Conservation (phyloP, 2,113 vertebrate species). For the Cricetomys ansorgei region DNA sequence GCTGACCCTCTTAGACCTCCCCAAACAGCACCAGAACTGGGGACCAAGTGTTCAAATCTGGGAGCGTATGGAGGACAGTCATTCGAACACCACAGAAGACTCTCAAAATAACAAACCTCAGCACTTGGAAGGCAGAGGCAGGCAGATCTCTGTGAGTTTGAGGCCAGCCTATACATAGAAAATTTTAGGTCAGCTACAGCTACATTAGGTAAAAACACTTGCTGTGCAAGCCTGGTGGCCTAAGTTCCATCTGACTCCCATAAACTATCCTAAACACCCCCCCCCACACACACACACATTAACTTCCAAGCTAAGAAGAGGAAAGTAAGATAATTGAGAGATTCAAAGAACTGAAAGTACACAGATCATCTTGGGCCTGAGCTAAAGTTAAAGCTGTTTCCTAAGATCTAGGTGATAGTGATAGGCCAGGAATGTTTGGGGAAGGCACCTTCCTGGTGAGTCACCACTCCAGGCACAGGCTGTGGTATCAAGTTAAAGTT, state of each 20-base stretch:
- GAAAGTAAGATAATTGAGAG: neutral
- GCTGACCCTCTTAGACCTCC: neutral
- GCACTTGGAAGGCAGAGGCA: neutral
- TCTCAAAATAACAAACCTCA: neutral
- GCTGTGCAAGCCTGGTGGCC: neutral
- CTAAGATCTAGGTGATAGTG: neutral
- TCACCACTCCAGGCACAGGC: neutral
- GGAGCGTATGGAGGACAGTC: neutral
- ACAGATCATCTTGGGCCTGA: neutral
- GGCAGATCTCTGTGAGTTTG: neutral
- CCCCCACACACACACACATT: neutral
- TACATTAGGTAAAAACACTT: neutral
- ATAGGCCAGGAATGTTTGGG: neutral
- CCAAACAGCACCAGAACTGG: neutral
- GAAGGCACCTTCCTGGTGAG: neutral
- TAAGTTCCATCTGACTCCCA: no score
- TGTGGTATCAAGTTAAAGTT: neutral
- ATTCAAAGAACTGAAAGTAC: neutral
- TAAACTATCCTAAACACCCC: neutral
- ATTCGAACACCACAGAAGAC: neutral
- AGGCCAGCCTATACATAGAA: neutral
- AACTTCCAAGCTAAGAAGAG: neutral
- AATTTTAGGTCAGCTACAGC: neutral
- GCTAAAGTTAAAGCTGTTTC: neutral
- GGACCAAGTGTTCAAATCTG: neutral